Evolutionary conservation across 2,113 vertebrate species (phyloP).

Genomic region (Chinchilla lanigera): DNA sequence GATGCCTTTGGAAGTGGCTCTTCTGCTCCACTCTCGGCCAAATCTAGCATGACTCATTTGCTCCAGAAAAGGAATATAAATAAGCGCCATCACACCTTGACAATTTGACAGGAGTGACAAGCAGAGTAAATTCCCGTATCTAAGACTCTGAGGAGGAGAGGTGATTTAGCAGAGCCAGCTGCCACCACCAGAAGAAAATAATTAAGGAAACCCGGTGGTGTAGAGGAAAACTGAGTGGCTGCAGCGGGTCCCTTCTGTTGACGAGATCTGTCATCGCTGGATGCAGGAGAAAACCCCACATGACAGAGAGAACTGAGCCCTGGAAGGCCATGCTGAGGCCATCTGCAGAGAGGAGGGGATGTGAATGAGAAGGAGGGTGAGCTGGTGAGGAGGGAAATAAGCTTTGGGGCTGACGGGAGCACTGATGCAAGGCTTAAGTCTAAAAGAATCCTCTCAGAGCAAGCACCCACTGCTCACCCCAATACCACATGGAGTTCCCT

Average conservation of each 20-base stretch:
- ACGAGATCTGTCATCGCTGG: slow-evolving; percentile 54
- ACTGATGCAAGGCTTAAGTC: neutral
- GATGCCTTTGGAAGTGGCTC: neutral
- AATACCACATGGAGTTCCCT: neutral
- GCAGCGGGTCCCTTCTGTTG: neutral
- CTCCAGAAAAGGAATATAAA: slow-evolving; percentile 74
- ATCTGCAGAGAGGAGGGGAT: accelerated
- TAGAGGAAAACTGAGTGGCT: neutral
- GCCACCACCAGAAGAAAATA: slow-evolving; percentile 80
- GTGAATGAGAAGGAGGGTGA: accelerated
- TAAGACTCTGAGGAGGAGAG: slow-evolving; percentile 59
- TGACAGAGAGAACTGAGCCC: neutral
- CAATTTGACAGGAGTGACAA: slow-evolving; percentile 74
- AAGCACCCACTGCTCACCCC: neutral
- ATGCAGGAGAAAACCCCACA: neutral
- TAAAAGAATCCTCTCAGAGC: neutral
- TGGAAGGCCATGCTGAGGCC: neutral
- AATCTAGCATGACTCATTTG: slow-evolving; percentile 65
- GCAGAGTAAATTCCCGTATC: slow-evolving; percentile 71
- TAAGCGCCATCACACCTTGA: slow-evolving; percentile 53
- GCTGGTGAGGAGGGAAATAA: neutral
- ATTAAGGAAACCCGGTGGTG: slow-evolving; percentile 59
- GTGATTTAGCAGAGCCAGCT: slow-evolving; percentile 73
- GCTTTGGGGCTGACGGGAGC: neutral
- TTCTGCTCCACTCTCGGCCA: neutral